Conservation (phyloP, 2,797 vertebrate species). For the Falco columbarius region DNA sequence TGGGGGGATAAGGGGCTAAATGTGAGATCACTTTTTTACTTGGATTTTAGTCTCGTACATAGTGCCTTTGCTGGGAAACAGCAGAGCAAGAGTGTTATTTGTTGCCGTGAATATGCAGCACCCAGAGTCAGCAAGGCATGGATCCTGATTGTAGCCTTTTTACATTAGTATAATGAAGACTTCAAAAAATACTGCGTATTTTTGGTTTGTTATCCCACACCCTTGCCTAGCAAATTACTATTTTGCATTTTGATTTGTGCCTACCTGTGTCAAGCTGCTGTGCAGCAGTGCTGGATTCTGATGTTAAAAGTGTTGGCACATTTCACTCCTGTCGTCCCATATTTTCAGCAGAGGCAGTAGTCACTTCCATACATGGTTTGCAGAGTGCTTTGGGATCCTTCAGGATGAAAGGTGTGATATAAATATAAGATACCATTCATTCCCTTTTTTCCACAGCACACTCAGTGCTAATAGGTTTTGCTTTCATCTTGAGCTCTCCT, state of each 20-base stretch:
- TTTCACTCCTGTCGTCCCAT: neutral
- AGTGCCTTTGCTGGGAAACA: neutral
- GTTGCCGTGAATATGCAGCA: neutral
- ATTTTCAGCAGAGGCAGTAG: constrained; percentile 19
- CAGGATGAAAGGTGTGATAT: constrained; percentile 37
- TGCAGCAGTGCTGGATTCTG: neutral
- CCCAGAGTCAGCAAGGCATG: neutral
- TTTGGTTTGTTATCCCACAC: neutral
- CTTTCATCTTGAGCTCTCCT: constrained; percentile 45
- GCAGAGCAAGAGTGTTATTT: neutral
- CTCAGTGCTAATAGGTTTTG: constrained; percentile 16
- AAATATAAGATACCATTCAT: constrained; percentile 18
- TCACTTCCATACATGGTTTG: neutral
- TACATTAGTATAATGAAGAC: neutral
- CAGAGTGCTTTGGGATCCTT: constrained; percentile 26
- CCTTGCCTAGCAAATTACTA: neutral
- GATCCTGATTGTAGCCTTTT: neutral
- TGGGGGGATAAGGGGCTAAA: neutral
- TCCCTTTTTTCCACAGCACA: neutral
- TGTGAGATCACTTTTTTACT: neutral
- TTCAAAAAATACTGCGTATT: neutral
- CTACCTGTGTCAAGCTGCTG: neutral
- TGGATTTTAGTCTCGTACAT: neutral
- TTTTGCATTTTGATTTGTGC: neutral
- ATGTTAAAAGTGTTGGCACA: neutral